Evolutionary conservation across 2,888 invertebrate genomes (phyloP).

Genomic region (Endotricha flammealis): DNA sequence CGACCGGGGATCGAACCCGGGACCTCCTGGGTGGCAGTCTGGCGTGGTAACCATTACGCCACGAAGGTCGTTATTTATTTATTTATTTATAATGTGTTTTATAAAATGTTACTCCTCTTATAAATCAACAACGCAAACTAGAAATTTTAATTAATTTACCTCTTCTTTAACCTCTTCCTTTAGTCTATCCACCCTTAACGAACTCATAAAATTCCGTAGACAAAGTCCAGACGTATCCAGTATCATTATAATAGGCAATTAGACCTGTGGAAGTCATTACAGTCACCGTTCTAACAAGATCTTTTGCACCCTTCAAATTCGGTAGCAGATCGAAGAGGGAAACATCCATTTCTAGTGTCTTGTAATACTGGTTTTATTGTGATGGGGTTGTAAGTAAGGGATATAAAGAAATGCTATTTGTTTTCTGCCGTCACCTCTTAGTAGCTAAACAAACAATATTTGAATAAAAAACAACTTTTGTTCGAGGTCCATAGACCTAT

Average conservation of each 20-base stretch:
- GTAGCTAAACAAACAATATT: conserved; percentile 72
- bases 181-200: conserved; percentile 13
- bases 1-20: no score
- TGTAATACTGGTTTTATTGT: conserved; percentile 29
- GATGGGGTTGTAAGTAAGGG: conserved; percentile 48
- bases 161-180: no score
- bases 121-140: no score
- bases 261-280: conserved; percentile 55
- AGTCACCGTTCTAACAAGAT: conserved; percentile 26
- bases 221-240: conserved; percentile 51
- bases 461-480: conserved; percentile 63
- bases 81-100: no score
- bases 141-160: no score
- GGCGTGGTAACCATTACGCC: no score
- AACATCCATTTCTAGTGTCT: conserved; percentile 15
- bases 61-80: no score
- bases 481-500: conserved; percentile 59
- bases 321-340: not conserved
- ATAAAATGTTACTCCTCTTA: no score
- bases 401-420: conserved; percentile 59
- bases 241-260: conserved; percentile 76
- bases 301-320: conserved; percentile 18
- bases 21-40: no score
- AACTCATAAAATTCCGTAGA: conserved; percentile 18
- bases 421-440: conserved; percentile 68